These are phyloP conservation scores for Centrocercus urophasianus DNA, from an alignment of 2,113 vertebrate species.

Conservation along the genomic window DNA sequence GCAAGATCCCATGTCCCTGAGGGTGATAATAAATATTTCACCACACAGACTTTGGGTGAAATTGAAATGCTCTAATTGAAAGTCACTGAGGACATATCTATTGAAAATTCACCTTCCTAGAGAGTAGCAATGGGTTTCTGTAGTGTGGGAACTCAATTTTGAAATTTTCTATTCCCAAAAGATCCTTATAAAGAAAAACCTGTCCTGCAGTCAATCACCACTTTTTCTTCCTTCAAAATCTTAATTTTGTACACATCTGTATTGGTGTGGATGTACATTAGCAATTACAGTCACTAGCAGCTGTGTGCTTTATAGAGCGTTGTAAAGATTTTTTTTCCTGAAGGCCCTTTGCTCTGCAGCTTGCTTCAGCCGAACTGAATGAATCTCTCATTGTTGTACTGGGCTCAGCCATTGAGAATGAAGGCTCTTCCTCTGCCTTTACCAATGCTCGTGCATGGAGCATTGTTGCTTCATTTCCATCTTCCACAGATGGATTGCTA, in stretches of 20 bases:
- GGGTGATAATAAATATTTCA: conserved; percentile 1
- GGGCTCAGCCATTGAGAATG: not conserved
- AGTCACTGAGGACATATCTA: not conserved
- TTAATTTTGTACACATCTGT: not conserved
- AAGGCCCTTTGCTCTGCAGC: conserved; percentile 15
- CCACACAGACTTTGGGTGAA: not conserved
- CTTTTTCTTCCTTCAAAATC: not conserved
- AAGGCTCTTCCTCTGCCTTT: conserved; percentile 57
- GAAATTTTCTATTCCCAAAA: not conserved
- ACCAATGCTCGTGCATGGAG: conserved; percentile 64
- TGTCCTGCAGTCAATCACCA: not conserved
- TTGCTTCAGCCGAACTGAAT: not conserved
- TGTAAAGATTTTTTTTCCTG: not conserved
- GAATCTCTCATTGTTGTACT: not conserved
- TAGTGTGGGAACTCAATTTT: not conserved
- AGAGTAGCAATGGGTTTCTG: not conserved
- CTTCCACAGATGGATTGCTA: conserved; percentile 73
- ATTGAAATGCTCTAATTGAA: conserved; percentile 7
- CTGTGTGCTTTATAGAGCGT: not conserved
- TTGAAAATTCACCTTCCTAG: not conserved
- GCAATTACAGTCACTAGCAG: not conserved
- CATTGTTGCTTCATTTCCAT: conserved; percentile 68
- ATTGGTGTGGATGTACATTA: not conserved
- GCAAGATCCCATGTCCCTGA: not conserved
- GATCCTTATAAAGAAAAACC: not conserved